A percentile compares a stretch with the other conserved stretches of the same genome.
phyloP scores from a whole-genome alignment of 1,140 invertebrate species.

The Frieseomelitta varia region DNA sequence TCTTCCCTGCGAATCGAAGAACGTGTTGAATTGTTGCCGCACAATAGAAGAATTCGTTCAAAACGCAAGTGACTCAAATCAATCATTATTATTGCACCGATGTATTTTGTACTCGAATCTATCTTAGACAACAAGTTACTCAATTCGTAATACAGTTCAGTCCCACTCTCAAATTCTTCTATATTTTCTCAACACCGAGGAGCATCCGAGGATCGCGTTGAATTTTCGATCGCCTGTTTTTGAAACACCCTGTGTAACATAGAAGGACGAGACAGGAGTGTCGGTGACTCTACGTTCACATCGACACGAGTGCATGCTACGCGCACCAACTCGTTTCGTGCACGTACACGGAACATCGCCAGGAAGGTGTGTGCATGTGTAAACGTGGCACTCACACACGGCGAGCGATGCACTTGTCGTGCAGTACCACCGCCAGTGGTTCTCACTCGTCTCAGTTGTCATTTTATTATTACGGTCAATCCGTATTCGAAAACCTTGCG shows the following conservation, averaged over 20 bases:
- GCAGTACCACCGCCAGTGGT: conserved; percentile 54
- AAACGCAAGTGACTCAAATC: too few relatives aligned
- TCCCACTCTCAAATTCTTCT: neutral
- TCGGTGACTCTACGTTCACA: conserved; percentile 69
- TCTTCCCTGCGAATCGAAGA: too few relatives aligned
- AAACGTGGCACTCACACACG: conserved; percentile 26
- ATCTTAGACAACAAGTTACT: too few relatives aligned
- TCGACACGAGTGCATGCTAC: conserved; percentile 24
- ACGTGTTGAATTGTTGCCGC: too few relatives aligned
- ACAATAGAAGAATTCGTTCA: too few relatives aligned
- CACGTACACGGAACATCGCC: conserved; percentile 51
- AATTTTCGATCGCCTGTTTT: neutral
- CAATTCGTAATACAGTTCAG: too few relatives aligned
- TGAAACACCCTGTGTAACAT: conserved; percentile 38
- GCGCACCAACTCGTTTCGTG: conserved; percentile 21
- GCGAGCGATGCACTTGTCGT: conserved; percentile 66
- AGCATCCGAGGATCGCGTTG: too few relatives aligned
- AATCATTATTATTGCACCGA: too few relatives aligned
- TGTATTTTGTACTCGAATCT: too few relatives aligned
- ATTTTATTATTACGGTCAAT: neutral
- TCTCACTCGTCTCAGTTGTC: conserved; percentile 38
- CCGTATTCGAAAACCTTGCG: neutral
- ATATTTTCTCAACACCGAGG: too few relatives aligned
- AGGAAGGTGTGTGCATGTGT: conserved; percentile 8
- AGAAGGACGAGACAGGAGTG: conserved; percentile 64